Base-by-base conservation (phyloP, 2,888 invertebrate species). In the Volucella inflata region DNA sequence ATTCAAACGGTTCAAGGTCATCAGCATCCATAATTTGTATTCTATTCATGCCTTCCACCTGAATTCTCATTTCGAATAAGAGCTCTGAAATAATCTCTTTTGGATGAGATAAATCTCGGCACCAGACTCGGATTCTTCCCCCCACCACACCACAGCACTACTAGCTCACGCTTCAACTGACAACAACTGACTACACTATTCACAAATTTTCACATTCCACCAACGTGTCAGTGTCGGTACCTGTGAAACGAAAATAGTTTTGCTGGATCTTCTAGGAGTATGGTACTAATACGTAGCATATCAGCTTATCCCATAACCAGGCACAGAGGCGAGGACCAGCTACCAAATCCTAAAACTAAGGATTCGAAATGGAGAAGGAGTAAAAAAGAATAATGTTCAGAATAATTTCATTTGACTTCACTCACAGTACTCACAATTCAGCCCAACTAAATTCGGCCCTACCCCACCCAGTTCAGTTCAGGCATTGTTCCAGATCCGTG, bases 11-110 rank as follows among this genome's bases (percentile, higher is more conserved):
- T 68, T 53, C 75, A 76, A 80, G 84, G 84, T 79, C 84, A 79
- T 60, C 60, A 68, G 60, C 30, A 80, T 79, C 84, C 79, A 79
- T 79, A 84, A 84, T 84, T 80, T 80, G 84, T 84, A 80, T 84
- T 84, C 84, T 57, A 84, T 84, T 84, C 80, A 71, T 71, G 84
- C 60, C 53, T 76, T 84, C 55, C 65, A 80, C 84, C 84, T 84
- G 84, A 80, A 79, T 67, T 79, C 65, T 60, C 80, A 84, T 79
- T 84, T 80, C 42, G 70, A 59, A 75, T 71, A 60, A 76, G 60
- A 71, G 60, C 71, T 68, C 44, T 60, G 36, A 75, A 55, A 60
- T 80, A 84, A 84, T 75, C 79, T 46, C 62, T 65, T 75, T 76
- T 71, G 70, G 75, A 76, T 76, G 71, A 84, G 75, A 84, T 84